Conservation (phyloP, 2,797 vertebrate genomes). For the Cryptoblepharus egeriae region DNA sequence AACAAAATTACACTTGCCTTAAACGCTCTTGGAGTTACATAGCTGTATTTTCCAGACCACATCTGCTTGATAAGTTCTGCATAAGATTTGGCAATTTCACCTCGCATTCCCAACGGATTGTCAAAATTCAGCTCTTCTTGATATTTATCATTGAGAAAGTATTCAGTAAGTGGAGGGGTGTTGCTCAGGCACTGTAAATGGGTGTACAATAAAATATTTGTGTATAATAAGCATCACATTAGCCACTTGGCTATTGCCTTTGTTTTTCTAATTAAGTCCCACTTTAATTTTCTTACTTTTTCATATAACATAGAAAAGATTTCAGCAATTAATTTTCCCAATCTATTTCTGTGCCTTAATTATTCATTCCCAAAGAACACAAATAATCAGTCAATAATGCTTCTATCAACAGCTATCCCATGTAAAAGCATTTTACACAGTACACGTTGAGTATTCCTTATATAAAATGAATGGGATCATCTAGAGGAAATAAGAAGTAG, state of each 20-base stretch:
- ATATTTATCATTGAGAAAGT: constrained; percentile 96
- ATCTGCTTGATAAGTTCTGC: constrained; percentile 96
- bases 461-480: too few species aligned
- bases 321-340: background rate
- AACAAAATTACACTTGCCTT: constrained; percentile 83
- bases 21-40: constrained; percentile 95
- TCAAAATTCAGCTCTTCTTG: constrained; percentile 95
- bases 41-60: constrained; percentile 97
- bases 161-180: constrained; percentile 94
- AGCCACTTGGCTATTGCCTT: background rate
- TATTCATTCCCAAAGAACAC: background rate
- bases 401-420: background rate
- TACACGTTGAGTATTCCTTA: too few species aligned
- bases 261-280: background rate
- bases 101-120: constrained; percentile 98
- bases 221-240: background rate
- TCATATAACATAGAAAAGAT: background rate
- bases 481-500: too few species aligned
- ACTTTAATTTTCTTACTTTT: background rate
- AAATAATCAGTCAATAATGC: background rate
- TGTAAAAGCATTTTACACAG: background rate
- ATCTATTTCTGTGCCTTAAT: background rate
- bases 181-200: constrained; percentile 94
- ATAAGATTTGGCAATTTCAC: constrained; percentile 95
- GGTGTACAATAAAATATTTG: constrained; percentile 7